Conservation (phyloP, 2,888 invertebrate species). For the Netelia melanura region DNA sequence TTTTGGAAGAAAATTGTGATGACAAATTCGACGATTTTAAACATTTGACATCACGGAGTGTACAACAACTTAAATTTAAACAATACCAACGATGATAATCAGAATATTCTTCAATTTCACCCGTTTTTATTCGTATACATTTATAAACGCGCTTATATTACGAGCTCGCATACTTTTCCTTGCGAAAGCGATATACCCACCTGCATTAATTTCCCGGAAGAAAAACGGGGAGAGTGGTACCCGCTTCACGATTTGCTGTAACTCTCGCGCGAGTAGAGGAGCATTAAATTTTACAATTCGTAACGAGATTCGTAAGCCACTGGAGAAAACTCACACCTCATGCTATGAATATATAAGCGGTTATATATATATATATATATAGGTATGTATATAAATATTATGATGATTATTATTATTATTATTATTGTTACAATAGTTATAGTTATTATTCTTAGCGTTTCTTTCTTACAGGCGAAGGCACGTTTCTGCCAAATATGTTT, state of each 20-base stretch:
- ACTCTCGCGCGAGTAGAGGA: constrained; percentile 65
- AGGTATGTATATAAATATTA: not conserved
- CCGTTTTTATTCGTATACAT: not conserved
- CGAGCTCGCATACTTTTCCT: constrained; percentile 58
- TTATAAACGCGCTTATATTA: constrained; percentile 30
- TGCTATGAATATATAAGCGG: not conserved
- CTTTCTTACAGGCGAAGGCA: not conserved
- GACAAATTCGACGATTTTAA: no score
- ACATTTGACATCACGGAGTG: no score
- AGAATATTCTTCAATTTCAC: no score
- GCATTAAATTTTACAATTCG: constrained; percentile 75
- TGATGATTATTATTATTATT: constrained; percentile 3
- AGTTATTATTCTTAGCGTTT: not conserved
- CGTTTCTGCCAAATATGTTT: not conserved
- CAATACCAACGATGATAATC: no score
- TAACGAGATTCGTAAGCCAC: constrained; percentile 65
- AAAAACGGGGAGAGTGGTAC: constrained; percentile 56
- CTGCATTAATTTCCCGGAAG: constrained; percentile 67
- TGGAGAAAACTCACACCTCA: not conserved
- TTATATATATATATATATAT: not conserved
- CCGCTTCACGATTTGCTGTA: constrained; percentile 68
- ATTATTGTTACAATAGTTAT: not conserved
- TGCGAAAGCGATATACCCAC: constrained; percentile 61
- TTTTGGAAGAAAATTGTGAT: no score
- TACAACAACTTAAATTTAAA: no score